phyloP scores from a whole-genome alignment of 2,113 vertebrate species.

The Pycnonotus jocosus region DNA sequence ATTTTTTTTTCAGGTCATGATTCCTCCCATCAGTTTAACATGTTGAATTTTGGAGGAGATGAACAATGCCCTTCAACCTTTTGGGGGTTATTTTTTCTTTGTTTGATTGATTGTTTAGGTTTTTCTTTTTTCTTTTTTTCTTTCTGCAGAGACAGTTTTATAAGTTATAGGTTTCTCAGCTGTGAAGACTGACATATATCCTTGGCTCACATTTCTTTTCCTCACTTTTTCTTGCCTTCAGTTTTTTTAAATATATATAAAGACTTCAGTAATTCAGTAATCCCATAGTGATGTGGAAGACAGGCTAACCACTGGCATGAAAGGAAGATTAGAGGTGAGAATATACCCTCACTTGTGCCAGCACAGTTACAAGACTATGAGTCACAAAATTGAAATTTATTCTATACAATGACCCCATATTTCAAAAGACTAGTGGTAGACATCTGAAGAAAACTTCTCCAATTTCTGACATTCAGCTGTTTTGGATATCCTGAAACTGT shows the following conservation, averaged over 20 bases:
- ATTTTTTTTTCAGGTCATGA: background rate
- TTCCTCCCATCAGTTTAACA: background rate
- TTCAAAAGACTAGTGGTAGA: background rate
- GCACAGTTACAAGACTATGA: background rate
- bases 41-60: background rate
- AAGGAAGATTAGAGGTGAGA: background rate
- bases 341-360: background rate
- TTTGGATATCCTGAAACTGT: background rate
- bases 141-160: background rate
- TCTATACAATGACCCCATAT: background rate
- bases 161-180: background rate
- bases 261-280: background rate
- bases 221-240: background rate
- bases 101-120: background rate
- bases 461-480: background rate
- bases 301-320: background rate
- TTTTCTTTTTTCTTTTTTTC: background rate
- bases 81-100: rapidly evolving
- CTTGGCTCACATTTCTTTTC: background rate
- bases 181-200: background rate
- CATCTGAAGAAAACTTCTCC: background rate
- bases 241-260: too few species aligned
- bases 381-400: background rate
- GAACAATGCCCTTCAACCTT: background rate
- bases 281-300: background rate